These are phyloP conservation scores for Neosilurus mollespiculum DNA, from an alignment of 2,797 vertebrate genomes.

Conservation along the genomic window DNA sequence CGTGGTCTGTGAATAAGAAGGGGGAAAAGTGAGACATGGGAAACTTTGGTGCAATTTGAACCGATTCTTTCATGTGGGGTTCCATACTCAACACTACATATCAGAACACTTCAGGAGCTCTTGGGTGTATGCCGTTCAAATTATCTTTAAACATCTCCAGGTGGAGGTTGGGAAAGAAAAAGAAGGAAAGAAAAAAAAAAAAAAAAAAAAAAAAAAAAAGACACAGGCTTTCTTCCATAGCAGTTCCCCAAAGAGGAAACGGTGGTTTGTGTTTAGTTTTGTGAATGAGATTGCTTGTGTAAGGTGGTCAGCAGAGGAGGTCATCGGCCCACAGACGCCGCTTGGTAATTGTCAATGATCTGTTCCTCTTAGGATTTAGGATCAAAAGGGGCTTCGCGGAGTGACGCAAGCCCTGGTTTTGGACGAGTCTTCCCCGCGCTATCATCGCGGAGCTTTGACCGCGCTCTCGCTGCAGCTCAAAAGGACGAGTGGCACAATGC, in stretches of 20 bases:
- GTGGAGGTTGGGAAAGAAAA: constrained; percentile 32
- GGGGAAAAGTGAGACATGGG: constrained; percentile 59
- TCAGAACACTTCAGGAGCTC: constrained; percentile 48
- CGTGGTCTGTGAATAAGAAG: constrained; percentile 49
- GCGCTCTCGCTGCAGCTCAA: constrained; percentile 60
- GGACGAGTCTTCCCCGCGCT: constrained; percentile 68
- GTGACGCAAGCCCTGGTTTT: constrained; percentile 58
- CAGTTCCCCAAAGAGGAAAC: constrained; percentile 40
- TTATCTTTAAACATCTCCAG: constrained; percentile 59
- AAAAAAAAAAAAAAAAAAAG: not conserved
- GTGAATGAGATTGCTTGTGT: constrained; percentile 32
- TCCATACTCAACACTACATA: constrained; percentile 51
- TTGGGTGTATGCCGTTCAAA: constrained; percentile 50
- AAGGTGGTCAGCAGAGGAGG: constrained; percentile 53
- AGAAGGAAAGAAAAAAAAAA: too few species aligned
- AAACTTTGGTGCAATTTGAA: constrained; percentile 54
- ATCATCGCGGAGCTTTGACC: constrained; percentile 64
- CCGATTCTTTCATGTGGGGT: constrained; percentile 69
- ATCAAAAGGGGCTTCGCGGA: constrained; percentile 57
- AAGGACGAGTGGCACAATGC: constrained; percentile 77
- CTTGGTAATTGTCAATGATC: constrained; percentile 39
- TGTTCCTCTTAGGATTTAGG: constrained; percentile 67
- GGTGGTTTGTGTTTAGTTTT: constrained; percentile 34
- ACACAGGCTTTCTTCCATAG: constrained; percentile 22
- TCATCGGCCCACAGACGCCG: constrained; percentile 5